These are phyloP conservation scores for Tupaia chinensis DNA, from an alignment of 2,113 vertebrate species.

Conservation along the genomic window DNA sequence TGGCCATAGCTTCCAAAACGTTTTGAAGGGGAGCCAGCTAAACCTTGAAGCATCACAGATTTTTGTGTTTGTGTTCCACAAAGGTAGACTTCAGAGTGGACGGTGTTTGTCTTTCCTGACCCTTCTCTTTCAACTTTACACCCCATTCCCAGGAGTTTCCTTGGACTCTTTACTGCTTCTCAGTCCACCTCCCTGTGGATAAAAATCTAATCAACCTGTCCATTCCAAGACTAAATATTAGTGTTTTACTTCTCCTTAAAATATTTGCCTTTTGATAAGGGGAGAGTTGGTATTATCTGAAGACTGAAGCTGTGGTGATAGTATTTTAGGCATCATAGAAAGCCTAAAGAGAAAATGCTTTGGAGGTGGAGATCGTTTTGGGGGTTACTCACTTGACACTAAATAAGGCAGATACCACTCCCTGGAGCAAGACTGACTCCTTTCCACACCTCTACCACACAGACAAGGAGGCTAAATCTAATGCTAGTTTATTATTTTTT, in stretches of 20 bases:
- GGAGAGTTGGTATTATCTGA: neutral
- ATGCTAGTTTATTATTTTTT: neutral
- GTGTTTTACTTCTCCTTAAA: neutral
- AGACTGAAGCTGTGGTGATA: neutral
- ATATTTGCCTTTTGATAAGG: constrained; percentile 1
- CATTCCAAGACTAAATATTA: neutral
- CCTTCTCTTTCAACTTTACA: neutral
- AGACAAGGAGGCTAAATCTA: neutral
- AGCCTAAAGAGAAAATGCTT: neutral
- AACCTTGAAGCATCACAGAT: neutral
- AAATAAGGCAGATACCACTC: neutral
- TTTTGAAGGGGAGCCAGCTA: neutral
- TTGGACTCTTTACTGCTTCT: neutral
- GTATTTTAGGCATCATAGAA: neutral
- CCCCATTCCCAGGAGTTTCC: neutral
- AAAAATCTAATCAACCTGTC: neutral
- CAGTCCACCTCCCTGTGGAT: neutral
- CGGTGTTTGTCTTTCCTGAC: neutral
- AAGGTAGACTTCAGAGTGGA: neutral
- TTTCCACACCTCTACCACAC: neutral
- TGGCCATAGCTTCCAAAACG: too few species aligned
- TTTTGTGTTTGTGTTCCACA: neutral
- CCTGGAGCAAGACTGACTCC: neutral
- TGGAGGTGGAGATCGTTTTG: neutral
- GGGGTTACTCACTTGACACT: neutral